Conservation (phyloP, 1,140 invertebrate genomes). For the Archivesica marissinica region DNA sequence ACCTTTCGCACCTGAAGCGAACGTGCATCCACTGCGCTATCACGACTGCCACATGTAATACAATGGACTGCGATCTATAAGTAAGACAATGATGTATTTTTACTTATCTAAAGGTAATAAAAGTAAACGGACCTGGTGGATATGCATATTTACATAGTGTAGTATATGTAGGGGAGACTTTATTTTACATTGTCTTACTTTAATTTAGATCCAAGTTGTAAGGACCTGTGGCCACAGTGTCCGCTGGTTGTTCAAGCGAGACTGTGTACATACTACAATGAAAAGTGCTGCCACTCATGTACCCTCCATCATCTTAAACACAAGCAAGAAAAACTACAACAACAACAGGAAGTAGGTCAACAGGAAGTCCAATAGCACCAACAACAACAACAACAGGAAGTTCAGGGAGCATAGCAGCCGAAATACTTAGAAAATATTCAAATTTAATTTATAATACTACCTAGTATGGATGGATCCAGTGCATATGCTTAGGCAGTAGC, state of each 20-base stretch:
- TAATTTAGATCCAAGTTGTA: conserved; percentile 87
- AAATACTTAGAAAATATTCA: neutral
- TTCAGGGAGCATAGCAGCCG: conserved; percentile 1
- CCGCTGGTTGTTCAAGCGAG: conserved; percentile 76
- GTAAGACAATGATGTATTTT: too few relatives aligned
- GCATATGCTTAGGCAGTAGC: neutral
- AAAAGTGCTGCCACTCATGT: conserved; percentile 79
- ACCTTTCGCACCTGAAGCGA: too few relatives aligned
- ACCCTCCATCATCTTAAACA: conserved; percentile 62
- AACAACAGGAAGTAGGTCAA: conserved; percentile 1
- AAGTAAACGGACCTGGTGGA: too few relatives aligned
- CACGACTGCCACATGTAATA: too few relatives aligned
- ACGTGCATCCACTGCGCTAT: too few relatives aligned
- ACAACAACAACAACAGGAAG: conserved; percentile 35
- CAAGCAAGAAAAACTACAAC: neutral
- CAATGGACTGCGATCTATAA: too few relatives aligned
- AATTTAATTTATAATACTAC: neutral
- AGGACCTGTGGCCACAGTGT: conserved; percentile 86
- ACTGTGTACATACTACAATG: conserved; percentile 78
- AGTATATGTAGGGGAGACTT: too few relatives aligned
- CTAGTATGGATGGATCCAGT: too few relatives aligned
- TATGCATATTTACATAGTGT: neutral
- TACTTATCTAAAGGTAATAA: too few relatives aligned
- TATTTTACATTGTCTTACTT: too few relatives aligned
- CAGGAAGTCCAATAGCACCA: neutral